Evolutionary conservation across 2,888 invertebrate species (phyloP), one percentile per base, ranked within the genome.

Genomic region (Sinopyrophorus schimmeli): DNA sequence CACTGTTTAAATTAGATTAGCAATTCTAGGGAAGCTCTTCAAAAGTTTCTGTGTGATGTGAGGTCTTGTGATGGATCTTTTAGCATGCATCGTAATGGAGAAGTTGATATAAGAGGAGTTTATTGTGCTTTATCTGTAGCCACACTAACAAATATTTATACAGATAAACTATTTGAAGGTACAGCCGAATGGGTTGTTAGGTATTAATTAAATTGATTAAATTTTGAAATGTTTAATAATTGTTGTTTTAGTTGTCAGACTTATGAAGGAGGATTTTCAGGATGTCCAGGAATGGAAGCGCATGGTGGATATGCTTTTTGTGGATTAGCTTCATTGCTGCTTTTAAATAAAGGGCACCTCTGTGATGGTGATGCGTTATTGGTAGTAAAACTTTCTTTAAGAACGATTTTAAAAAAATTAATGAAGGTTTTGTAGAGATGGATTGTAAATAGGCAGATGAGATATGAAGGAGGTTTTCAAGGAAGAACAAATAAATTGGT

Each of bases 251-350:
- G 89, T 58, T 98, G 98, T 76, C 98, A 99, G 74, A 95, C 96
- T 0, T 99, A 97, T 76, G 99, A 99, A 76, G 99, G 99, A 27
- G 99, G 99, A 1, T 99, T 99, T 77, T 90, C 89, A 23, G 97
- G 96, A 0, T 87, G 81, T 58, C 93, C 93, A 1, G 93, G 92
- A 5, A 84, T 93, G 81, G 99, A 99, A 74, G 98, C 99, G 3
- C 99, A 99, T 76, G 99, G 99, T 1, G 99, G 99, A n/a, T 99
- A 99, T 74, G 88, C 97, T 1, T 99, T 93, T 74, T 99, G 99
- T 79, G 98, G 92, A 0, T 80, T 97, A 53, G 95, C 98, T 39
- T 83, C 92, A 1, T 77, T 99, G 28, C 83, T 89, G 2, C 75
- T 99, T 49, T 77, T 99, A 9, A 84, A 86, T 56, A 83, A 84